Conservation (phyloP, 2,113 vertebrate genomes). For the Rutilus rutilus region DNA sequence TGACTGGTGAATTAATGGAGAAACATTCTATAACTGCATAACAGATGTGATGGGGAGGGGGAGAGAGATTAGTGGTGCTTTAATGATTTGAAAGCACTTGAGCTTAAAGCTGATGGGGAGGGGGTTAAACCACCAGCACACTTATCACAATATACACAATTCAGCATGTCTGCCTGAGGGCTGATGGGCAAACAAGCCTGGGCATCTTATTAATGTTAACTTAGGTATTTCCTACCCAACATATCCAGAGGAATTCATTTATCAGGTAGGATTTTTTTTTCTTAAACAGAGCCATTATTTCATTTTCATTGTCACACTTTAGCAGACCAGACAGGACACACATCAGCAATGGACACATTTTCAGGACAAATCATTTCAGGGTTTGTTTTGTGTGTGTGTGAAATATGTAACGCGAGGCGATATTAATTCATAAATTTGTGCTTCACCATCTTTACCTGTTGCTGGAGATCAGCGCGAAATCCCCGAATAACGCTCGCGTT, state of each 20-base stretch:
- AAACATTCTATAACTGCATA: constrained; percentile 51
- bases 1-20: constrained; percentile 27
- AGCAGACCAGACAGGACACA: not conserved
- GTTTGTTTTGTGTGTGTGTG: not conserved
- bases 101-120: constrained; percentile 57
- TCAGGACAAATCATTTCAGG: not conserved
- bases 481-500: not conserved
- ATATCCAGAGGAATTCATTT: constrained; percentile 9
- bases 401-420: not conserved
- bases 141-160: constrained; percentile 28
- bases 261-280: not conserved
- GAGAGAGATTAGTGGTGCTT: constrained; percentile 72
- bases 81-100: constrained; percentile 74
- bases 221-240: not conserved
- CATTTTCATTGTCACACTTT: not conserved
- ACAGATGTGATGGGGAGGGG: constrained; percentile 71
- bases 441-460: constrained; percentile 8
- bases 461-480: not conserved
- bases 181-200: constrained; percentile 3
- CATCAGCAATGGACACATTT: not conserved
- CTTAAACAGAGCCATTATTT: not conserved
- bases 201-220: not conserved
- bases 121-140: constrained; percentile 19
- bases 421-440: not conserved
- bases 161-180: constrained; percentile 9